Conservation (phyloP, 2,888 invertebrate genomes). For the Temnothorax rugatulus region DNA sequence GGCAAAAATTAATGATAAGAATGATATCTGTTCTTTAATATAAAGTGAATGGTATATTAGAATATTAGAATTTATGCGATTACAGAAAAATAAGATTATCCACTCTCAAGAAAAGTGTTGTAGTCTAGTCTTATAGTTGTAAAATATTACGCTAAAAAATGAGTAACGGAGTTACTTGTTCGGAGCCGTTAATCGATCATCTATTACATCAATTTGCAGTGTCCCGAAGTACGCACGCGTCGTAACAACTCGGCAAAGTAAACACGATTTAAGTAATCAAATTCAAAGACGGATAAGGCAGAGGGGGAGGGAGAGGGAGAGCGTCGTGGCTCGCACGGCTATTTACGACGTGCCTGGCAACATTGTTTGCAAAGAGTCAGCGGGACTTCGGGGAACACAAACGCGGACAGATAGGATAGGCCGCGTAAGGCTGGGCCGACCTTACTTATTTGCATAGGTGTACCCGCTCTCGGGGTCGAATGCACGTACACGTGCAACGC, state of each 20-base stretch:
- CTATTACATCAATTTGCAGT: constrained; percentile 25
- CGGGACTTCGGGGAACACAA: constrained; percentile 66
- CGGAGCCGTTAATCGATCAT: constrained; percentile 21
- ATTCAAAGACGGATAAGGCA: constrained; percentile 33
- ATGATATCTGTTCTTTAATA: neutral
- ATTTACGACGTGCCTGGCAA: constrained; percentile 74
- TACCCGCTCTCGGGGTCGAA: constrained; percentile 71
- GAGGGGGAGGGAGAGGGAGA: neutral
- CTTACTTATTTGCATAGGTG: constrained; percentile 79
- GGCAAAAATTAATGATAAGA: neutral
- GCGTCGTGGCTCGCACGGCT: constrained; percentile 47
- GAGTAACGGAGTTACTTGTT: neutral
- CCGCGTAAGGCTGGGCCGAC: constrained; percentile 33
- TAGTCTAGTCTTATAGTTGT: neutral
- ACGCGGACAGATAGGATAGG: constrained; percentile 51
- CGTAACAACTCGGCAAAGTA: constrained; percentile 30
- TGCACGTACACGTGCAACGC: constrained; percentile 77
- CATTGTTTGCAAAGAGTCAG: constrained; percentile 80
- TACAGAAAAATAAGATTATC: neutral
- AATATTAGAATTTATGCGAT: neutral
- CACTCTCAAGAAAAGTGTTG: neutral
- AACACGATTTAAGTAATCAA: constrained; percentile 40
- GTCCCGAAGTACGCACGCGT: neutral
- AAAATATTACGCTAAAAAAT: neutral
- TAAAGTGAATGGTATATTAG: neutral